Percentiles rank a stretch among this genome's conserved stretches.
These are phyloP conservation scores for Macrophya annulata DNA, from an alignment of 2,888 invertebrate genomes.

Conservation along the genomic window DNA sequence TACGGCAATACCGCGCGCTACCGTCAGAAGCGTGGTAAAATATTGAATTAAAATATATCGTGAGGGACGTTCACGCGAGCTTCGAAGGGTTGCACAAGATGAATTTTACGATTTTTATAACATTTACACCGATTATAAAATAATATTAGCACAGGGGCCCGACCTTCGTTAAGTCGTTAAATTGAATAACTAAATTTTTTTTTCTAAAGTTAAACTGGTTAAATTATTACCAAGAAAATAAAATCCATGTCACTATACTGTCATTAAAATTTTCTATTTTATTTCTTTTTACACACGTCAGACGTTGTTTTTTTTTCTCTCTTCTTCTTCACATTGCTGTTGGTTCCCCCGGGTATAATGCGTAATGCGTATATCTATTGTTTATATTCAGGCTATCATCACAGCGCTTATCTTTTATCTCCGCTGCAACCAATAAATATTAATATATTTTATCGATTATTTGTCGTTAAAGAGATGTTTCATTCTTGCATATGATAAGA, in stretches of 20 bases:
- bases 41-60: constrained; percentile 22
- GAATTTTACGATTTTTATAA: neutral
- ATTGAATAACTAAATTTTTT: neutral
- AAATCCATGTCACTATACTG: neutral
- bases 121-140: neutral
- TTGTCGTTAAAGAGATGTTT: neutral
- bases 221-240: neutral
- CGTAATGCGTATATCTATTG: constrained; percentile 1
- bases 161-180: neutral
- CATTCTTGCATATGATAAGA: neutral
- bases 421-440: neutral
- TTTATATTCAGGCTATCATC: neutral
- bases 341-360: neutral
- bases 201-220: neutral
- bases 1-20: constrained; percentile 20
- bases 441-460: neutral
- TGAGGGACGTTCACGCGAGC: constrained; percentile 5
- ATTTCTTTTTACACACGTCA: neutral
- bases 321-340: neutral
- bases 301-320: neutral
- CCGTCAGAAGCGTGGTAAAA: constrained; percentile 25
- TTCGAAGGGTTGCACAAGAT: constrained; percentile 33
- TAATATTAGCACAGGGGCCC: neutral
- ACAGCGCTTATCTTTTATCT: constrained; percentile 20
- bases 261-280: neutral